Evolutionary conservation across 2,888 invertebrate genomes (phyloP), one percentile per base, ranked within the genome.

Genomic region (Antitype chi): DNA sequence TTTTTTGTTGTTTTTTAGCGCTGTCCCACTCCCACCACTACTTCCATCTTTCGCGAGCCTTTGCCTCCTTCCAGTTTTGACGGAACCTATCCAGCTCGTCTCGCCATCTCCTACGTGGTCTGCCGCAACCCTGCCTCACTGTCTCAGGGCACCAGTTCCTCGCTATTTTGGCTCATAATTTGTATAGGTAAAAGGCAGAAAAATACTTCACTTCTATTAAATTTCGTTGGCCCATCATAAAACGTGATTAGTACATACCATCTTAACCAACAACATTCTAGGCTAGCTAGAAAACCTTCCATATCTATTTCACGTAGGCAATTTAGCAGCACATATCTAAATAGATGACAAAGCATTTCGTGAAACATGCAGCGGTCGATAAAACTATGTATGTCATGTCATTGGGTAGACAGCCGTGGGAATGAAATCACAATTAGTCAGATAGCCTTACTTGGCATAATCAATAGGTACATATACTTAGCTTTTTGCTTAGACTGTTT

Each of bases 261-360:
- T 20, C 23, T 25, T 17, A 28, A 59, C 17, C 23, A n/a, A 38
- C 5, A 38, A 53, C 6, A 57, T 59, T 57, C 49, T n/a, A 15
- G 2, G 13, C 23, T 32, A 60, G 15, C 23, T 73, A 28, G 53
- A 77, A 77, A 72, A 62, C 47, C 38, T 23, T 32, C 55, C 55
- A 53, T 64, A 70, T 70, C 47, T 23, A 32, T 49, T 64, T 28
- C 77, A 47, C n/a, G 9, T 52, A 66, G 32, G 53, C 67, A 62
- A 85, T 76, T 76, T 81, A 32, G 68, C 71, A 74, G 63, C 17
- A 68, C 38, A 75, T 67, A 47, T 66, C 63, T 67, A 67, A 53
- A 68, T 66, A 67, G 63, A 82, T 85, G 80, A 86, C 81, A 47
- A 85, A 70, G 76, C 82, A 70, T 78, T 86, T 81, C 47, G 69